Evolutionary conservation across 2,797 vertebrate genomes (phyloP).

Genomic region (Phalloptychus januarius): DNA sequence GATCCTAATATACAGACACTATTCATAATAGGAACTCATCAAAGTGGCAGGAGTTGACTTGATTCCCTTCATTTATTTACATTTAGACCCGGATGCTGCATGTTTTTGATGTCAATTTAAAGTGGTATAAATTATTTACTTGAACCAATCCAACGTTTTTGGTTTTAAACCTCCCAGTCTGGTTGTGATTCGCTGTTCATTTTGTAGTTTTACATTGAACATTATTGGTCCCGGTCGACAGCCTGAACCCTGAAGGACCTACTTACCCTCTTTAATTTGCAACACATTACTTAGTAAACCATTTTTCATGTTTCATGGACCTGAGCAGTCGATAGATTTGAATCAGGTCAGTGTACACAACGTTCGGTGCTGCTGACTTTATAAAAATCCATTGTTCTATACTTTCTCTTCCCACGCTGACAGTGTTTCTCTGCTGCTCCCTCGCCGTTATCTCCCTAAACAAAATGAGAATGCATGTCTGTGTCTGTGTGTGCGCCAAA

Average conservation of each 20-base stretch:
- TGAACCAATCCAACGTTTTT: background rate
- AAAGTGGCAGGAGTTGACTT: background rate
- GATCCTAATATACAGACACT: background rate
- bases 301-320: background rate
- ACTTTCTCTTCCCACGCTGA: constrained; percentile 30
- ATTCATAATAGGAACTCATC: background rate
- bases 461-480: constrained; percentile 52
- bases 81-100: background rate
- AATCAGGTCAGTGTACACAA: background rate
- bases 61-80: background rate
- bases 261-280: background rate
- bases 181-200: no score
- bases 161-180: no score
- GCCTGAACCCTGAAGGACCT: background rate
- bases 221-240: background rate
- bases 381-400: constrained; percentile 16
- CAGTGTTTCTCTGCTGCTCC: constrained; percentile 48
- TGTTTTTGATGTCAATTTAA: background rate
- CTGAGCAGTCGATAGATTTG: background rate
- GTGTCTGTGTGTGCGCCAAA: constrained; percentile 57
- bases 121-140: background rate
- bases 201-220: background rate
- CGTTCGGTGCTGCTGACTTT: background rate
- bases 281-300: background rate
- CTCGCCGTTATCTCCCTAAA: constrained; percentile 57